These are phyloP conservation scores for Drosophila nigromelanica DNA, from an alignment of 1,140 invertebrate species.

Conservation along the genomic window DNA sequence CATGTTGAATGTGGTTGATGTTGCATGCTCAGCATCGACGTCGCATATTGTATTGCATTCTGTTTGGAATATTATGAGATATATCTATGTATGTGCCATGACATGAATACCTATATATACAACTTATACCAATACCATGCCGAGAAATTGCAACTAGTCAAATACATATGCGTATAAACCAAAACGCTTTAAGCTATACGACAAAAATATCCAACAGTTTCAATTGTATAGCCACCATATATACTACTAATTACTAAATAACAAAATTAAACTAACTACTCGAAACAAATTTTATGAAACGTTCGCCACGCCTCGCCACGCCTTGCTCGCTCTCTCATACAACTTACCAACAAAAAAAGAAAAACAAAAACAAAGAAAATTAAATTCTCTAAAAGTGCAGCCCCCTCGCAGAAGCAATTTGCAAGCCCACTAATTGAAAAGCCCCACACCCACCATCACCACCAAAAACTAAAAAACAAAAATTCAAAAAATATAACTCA, in stretches of 20 bases:
- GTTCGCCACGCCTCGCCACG: conserved; percentile 66
- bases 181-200: conserved; percentile 39
- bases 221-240: conserved; percentile 44
- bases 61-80: conserved; percentile 37
- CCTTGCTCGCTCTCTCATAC: conserved; percentile 70
- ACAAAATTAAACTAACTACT: conserved; percentile 50
- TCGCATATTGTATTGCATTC: conserved; percentile 61
- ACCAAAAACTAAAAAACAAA: conserved; percentile 34
- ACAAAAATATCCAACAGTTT: conserved; percentile 42
- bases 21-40: conserved; percentile 36
- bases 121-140: conserved; percentile 32
- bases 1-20: conserved; percentile 40
- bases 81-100: conserved; percentile 17
- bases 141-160: conserved; percentile 50
- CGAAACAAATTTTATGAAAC: conserved; percentile 37
- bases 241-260: conserved; percentile 30
- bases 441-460: conserved; percentile 46
- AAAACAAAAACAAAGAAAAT: conserved; percentile 19
- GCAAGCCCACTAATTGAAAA: conserved; percentile 64
- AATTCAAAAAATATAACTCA: conserved; percentile 16
- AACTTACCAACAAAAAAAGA: conserved; percentile 47
- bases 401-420: conserved; percentile 54
- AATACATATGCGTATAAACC: conserved; percentile 20
- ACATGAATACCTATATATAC: conserved; percentile 20
- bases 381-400: conserved; percentile 48